Conservation (phyloP, 2,797 vertebrate genomes). For the Petrocephalus sullivani region DNA sequence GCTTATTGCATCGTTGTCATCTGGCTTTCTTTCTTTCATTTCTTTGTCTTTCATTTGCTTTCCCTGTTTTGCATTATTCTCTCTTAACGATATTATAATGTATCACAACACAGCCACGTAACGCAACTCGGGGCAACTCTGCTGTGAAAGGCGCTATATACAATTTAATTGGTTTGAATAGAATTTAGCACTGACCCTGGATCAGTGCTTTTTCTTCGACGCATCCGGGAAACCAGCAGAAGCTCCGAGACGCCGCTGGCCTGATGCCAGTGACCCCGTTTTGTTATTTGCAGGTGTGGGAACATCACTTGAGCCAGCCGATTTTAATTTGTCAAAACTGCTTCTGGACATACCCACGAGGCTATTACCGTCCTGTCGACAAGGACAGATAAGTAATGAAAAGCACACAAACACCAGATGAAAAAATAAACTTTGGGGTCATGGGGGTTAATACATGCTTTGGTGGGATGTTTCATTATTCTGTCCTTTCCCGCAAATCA, state of each 20-base stretch:
- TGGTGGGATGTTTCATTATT: constrained; percentile 58
- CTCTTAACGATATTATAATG: too few relatives aligned
- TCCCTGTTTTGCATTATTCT: too few relatives aligned
- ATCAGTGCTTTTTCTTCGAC: neutral
- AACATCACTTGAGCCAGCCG: constrained; percentile 58
- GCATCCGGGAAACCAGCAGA: neutral
- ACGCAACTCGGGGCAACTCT: too few relatives aligned
- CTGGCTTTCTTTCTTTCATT: too few relatives aligned
- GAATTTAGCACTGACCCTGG: neutral
- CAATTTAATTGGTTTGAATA: too few relatives aligned
- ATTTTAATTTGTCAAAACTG: constrained; percentile 78
- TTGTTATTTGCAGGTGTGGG: constrained; percentile 13
- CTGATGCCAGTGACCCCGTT: neutral
- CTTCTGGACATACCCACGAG: constrained; percentile 66
- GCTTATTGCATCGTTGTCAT: too few relatives aligned
- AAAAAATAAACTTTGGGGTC: constrained; percentile 44
- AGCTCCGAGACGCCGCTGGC: neutral
- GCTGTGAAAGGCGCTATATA: too few relatives aligned
- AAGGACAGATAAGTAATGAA: constrained; percentile 67
- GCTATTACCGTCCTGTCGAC: constrained; percentile 67
- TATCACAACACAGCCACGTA: too few relatives aligned
- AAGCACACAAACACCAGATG: constrained; percentile 67
- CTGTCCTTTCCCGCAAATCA: constrained; percentile 60
- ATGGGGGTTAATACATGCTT: constrained; percentile 24
- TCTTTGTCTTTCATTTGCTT: too few relatives aligned